Evolutionary conservation across 2,888 invertebrate species (phyloP), one percentile per base, ranked within the genome.

Genomic region (Penaeus monodon): DNA sequence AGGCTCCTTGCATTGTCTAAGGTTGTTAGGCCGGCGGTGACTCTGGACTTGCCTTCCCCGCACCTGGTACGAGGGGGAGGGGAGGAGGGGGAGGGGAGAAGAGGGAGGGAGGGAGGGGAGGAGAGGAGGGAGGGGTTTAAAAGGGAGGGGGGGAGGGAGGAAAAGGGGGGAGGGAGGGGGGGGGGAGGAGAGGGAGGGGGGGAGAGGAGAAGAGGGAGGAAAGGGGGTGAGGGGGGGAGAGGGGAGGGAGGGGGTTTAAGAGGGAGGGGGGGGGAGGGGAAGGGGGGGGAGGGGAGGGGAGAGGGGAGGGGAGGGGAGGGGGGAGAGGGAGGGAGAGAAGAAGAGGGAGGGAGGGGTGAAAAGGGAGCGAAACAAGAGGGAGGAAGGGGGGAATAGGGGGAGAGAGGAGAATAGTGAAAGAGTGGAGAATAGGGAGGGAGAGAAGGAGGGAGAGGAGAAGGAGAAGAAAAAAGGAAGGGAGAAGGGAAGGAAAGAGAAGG

Each of bases 1-100:
- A 63, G 85, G 79, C 70, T 57, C 57, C 24, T 38, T 57, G 65
- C 78, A 85, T 85, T 85, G 85, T 85, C 85, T 85, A 79, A 63
- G 78, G 64, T 79, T 79, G 73, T 68, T 63, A 73, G 79, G 78
- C 68, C 29, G 68, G 63, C 65, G 66, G 38, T 63, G 76, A 74
- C 57, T 63, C 22, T 76, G 63, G 83, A n/a, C 57, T 24, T 27
- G 17, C 33, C 73, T 68, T 44, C 29, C 81, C 65, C 66, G 68
- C 66, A 68, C 66, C 66, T 65, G 81, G 38, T 22, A 33, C 24
- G 24, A 10, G 57, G 20, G 7, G 81, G 44, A 24, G n/a, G 29
- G 6, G 20, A 49, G n/a, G 14, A 29, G 1, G 63, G 64, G 64
- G 33, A 33, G 22, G 6, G 22, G 12, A 49, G 64, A 64, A 3